A percentile compares a stretch with the other conserved stretches of the same genome.
Evolutionary conservation across 2,888 invertebrate genomes (phyloP).

Genomic region (Leptogaster cylindrica): DNA sequence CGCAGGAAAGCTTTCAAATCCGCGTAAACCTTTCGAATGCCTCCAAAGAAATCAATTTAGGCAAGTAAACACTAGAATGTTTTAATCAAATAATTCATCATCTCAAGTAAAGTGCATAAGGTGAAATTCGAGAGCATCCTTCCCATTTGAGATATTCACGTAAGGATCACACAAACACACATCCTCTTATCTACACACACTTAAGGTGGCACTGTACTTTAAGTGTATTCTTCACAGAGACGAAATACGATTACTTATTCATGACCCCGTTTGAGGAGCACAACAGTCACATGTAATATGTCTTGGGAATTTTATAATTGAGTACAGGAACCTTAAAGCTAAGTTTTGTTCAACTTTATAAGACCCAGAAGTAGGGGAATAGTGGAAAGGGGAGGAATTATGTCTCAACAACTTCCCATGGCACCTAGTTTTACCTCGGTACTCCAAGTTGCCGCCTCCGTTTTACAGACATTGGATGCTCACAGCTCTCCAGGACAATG

Average conservation of each 20-base stretch:
- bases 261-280: conserved; percentile 19
- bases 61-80: too few species aligned
- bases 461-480: too few species aligned
- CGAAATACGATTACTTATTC: conserved; percentile 31
- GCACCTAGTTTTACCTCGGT: too few species aligned
- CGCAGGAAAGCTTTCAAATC: too few species aligned
- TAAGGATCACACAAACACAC: too few species aligned
- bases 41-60: too few species aligned
- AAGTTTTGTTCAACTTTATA: conserved; percentile 24
- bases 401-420: conserved; percentile 20
- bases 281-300: not conserved
- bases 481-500: too few species aligned
- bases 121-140: too few species aligned
- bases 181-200: not conserved
- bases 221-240: conserved; percentile 17
- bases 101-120: too few species aligned
- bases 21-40: too few species aligned
- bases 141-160: too few species aligned
- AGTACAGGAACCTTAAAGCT: conserved; percentile 21
- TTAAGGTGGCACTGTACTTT: conserved; percentile 1
- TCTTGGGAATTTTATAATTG: conserved; percentile 27
- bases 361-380: conserved; percentile 1
- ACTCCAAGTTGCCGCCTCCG: too few species aligned
- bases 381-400: conserved; percentile 20
- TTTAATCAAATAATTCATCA: conserved; percentile 25